phyloP scores from a whole-genome alignment of 2,888 invertebrate species.

The Crocallis elinguaria region DNA sequence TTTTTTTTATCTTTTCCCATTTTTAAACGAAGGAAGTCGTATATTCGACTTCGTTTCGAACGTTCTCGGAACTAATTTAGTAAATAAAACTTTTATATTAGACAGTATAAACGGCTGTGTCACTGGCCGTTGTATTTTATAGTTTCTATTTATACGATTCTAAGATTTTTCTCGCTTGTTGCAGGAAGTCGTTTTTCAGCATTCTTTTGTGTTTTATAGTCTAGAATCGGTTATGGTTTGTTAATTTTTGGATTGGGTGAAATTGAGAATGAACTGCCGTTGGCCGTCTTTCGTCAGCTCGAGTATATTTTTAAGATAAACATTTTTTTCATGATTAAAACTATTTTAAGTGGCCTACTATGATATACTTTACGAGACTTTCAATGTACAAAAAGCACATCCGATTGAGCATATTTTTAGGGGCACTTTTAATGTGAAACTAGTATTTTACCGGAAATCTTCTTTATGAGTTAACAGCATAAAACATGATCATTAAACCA shows the following conservation, averaged over 20 bases:
- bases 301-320: neutral
- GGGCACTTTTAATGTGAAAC: neutral
- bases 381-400: too few species aligned
- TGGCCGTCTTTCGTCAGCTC: slow-evolving; percentile 3
- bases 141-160: slow-evolving; percentile 62
- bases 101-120: slow-evolving; percentile 37
- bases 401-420: too few species aligned
- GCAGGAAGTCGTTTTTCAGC: slow-evolving; percentile 70
- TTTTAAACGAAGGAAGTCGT: slow-evolving; percentile 78
- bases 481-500: neutral
- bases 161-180: slow-evolving; percentile 44
- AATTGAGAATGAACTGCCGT: slow-evolving; percentile 9
- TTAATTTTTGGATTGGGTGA: slow-evolving; percentile 28
- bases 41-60: slow-evolving; percentile 51
- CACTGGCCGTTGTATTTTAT: slow-evolving; percentile 65
- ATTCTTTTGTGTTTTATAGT: slow-evolving; percentile 37
- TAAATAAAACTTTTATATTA: slow-evolving; percentile 63
- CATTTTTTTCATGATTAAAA: slow-evolving; percentile 1
- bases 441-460: neutral
- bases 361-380: too few species aligned
- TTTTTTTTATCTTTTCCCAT: slow-evolving; percentile 68
- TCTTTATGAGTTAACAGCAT: neutral
- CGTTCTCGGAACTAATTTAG: slow-evolving; percentile 72
- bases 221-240: slow-evolving; percentile 25
- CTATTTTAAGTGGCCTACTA: too few species aligned